A percentile compares a stretch with the other conserved stretches of the same genome.
Conservation (phyloP, 2,113 vertebrate species). For the Amphiprion ocellaris region DNA sequence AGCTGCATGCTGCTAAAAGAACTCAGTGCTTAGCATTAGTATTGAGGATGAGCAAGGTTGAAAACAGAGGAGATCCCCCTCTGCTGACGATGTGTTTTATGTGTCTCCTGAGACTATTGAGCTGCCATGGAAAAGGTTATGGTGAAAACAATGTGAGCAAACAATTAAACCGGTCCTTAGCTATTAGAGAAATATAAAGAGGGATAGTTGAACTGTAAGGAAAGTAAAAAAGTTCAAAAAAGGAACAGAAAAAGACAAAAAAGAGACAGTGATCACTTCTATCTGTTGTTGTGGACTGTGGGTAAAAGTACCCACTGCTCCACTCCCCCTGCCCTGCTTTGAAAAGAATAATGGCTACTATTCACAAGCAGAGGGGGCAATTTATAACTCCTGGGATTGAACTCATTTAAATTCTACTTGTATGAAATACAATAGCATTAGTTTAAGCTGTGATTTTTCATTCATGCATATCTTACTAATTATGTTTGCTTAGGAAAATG, state of each 20-base stretch:
- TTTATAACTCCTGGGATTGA: conserved; percentile 61
- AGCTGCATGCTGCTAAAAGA: conserved; percentile 17
- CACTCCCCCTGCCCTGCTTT: conserved; percentile 20
- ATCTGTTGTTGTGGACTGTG: conserved; percentile 17
- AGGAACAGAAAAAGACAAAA: background rate
- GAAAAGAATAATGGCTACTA: conserved; percentile 65
- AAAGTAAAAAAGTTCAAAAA: background rate
- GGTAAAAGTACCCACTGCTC: conserved; percentile 4
- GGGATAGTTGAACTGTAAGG: background rate
- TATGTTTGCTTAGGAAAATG: conserved; percentile 55
- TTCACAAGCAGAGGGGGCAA: conserved; percentile 57
- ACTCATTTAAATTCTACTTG: conserved; percentile 67
- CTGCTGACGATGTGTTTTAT: conserved; percentile 61
- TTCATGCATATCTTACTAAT: conserved; percentile 68
- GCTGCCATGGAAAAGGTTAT: conserved; percentile 63
- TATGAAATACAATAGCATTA: conserved; percentile 49
- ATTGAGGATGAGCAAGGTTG: conserved; percentile 43
- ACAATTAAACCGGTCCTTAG: conserved; percentile 59
- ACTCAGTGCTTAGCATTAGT: conserved; percentile 39
- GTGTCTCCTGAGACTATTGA: conserved; percentile 56
- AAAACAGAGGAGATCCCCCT: conserved; percentile 35
- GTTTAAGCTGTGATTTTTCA: conserved; percentile 63
- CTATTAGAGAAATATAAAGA: conserved; percentile 5
- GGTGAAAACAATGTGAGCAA: conserved; percentile 56
- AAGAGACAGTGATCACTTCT: conserved; percentile 16